Evolutionary conservation across 2,888 invertebrate species (phyloP), one percentile per base, ranked within the genome.

Genomic region (Eretmocerus hayati): DNA sequence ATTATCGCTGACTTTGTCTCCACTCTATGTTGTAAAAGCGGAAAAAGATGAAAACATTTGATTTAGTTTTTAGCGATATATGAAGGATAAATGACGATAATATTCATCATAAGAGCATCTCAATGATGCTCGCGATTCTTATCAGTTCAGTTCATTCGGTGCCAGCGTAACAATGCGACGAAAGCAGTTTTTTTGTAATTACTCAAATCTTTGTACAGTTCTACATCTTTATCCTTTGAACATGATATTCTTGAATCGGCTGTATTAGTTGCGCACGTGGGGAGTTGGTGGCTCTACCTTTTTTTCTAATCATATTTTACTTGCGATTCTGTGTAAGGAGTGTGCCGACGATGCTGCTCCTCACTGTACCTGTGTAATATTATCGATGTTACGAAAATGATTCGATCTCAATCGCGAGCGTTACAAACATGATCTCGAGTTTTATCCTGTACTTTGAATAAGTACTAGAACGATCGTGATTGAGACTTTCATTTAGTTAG

Each of bases 121-220:
- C 42, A 49, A 49, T 52, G 46, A 57, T 49, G 46, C 53, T 56
- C 53, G 54, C 49, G 46, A 59, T 58, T 57, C 59, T 60, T 58
- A 59, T 63, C 59, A 59, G 59, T 62, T 61, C 60, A 60, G 59
- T 65, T 61, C 60, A 62, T 62, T 62, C 61, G 62, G 58, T 60
- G 64, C 59, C 62, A 59, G 62, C 59, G 56, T 57, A 54, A 48
- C 50, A n/a, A 52, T 48, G 54, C 52, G 54, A 50, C n/a, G 41
- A 47, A 49, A 48, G 47, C 47, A 51, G 48, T 50, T 55, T 52
- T 23, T 49, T 46, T 54, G 53, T 53, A 50, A 52, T 55, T 56
- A 52, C 45, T 53, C 49, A 42, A 54, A 37, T 50, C 50, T 53
- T 55, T 54, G 50, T 52, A 50, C 48, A 50, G 53, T 53, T 55